phyloP scores from a whole-genome alignment of 1,140 invertebrate genomes.

The Thaumetopoea pityocampa region DNA sequence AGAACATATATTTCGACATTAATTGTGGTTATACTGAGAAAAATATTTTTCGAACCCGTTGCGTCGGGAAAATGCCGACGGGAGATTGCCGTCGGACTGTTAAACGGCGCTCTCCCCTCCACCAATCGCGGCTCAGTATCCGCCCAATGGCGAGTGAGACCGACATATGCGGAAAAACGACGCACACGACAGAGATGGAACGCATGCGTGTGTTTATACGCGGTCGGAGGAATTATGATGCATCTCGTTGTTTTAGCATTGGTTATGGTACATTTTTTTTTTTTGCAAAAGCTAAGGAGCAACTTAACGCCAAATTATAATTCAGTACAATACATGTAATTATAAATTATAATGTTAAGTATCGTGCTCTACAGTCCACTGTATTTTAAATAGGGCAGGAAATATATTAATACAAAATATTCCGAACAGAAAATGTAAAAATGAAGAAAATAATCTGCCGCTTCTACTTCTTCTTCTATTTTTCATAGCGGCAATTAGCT shows the following conservation, averaged over 20 bases:
- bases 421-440: too few relatives aligned
- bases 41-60: slow-evolving; percentile 45
- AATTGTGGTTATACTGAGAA: too few relatives aligned
- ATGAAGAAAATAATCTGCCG: too few relatives aligned
- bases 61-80: slow-evolving; percentile 69
- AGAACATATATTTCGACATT: too few relatives aligned
- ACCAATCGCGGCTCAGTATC: slow-evolving; percentile 56
- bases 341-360: slow-evolving; percentile 1
- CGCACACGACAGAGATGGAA: slow-evolving; percentile 29
- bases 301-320: slow-evolving; percentile 35
- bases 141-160: slow-evolving; percentile 49
- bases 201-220: slow-evolving; percentile 51
- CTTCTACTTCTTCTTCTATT: too few relatives aligned
- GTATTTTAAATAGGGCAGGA: slow-evolving; percentile 3
- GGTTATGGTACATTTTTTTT: slow-evolving; percentile 64
- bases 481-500: too few relatives aligned
- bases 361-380: not conserved
- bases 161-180: slow-evolving; percentile 35
- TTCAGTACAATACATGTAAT: slow-evolving; percentile 17
- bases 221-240: slow-evolving; percentile 67
- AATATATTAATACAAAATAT: too few relatives aligned
- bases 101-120: slow-evolving; percentile 45
- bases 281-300: slow-evolving; percentile 52
- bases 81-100: slow-evolving; percentile 39
- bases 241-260: slow-evolving; percentile 71